Evolutionary conservation across 2,888 invertebrate species (phyloP), one percentile per base, ranked within the genome.

Genomic region (Catocala nupta): DNA sequence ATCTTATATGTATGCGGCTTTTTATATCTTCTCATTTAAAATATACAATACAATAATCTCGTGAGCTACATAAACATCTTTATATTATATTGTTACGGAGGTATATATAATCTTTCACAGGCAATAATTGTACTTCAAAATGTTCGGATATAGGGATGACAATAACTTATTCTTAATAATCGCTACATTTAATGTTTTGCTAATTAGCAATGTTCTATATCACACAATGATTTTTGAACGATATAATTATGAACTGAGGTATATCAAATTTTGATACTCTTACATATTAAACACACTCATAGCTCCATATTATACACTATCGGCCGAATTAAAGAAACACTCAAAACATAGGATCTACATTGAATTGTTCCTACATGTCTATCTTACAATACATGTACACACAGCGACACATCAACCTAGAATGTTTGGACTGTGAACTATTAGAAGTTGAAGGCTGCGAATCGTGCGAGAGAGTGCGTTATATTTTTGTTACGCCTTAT

Each of bases 81-180:
- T 65, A 68, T 68, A 62, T 61, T 65, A 57, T 65, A 65, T 74
- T 70, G 64, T 68, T 59, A 71, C 53, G 55, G 81, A 83, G 82
- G 81, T 86, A 85, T 80, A 81, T 59, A 65, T 70, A 78, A 73
- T 78, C 70, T 78, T 74, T 80, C 78, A 81, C 80, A 73, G 72
- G 59, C 59, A 25, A 69, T 39, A 39, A 75, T 81, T 84, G 77
- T 81, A 84, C 83, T 80, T 79, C 61, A 73, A 73, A 75, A 70
- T 55, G 73, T 78, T 75, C 54, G 67, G 67, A 44, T 61, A 65
- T 63, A 58, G 43, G 59, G 63, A 64, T 73, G 9, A 68, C 68
- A 63, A 67, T 45, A 69, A 8, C 9, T 39, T 39, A 39, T 39
- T 62, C 52, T 44, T 55, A 60, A 53, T 55, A 58, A 54, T 63